These are phyloP conservation scores for Danaus chrysippus DNA, from an alignment of 2,888 invertebrate genomes.

Conservation along the genomic window DNA sequence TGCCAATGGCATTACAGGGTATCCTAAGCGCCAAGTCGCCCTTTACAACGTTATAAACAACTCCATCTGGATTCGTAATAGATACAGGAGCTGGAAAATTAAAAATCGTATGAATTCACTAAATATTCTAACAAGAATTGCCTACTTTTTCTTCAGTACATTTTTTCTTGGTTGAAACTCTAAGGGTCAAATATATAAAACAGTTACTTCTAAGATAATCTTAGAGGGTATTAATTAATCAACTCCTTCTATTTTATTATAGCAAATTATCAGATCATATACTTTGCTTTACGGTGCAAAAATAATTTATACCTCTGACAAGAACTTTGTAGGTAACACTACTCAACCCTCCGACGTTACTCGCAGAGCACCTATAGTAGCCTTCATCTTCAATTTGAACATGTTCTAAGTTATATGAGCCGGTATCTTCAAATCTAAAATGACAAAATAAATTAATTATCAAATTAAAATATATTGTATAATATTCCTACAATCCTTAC, in stretches of 20 bases:
- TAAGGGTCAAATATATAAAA: too few species aligned
- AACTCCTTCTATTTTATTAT: not conserved
- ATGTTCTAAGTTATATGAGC: slow-evolving; percentile 29
- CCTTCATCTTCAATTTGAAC: slow-evolving; percentile 44
- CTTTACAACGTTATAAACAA: slow-evolving; percentile 32
- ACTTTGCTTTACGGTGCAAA: too few species aligned
- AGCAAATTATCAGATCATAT: too few species aligned
- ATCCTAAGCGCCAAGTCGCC: slow-evolving; percentile 43
- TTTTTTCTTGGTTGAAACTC: too few species aligned
- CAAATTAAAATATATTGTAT: not conserved
- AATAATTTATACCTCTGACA: slow-evolving; percentile 37
- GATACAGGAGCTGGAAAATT: slow-evolving; percentile 44
- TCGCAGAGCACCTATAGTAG: slow-evolving; percentile 47
- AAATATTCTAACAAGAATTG: too few species aligned
- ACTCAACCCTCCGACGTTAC: slow-evolving; percentile 37
- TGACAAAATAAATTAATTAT: slow-evolving; percentile 7
- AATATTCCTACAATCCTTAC: slow-evolving; percentile 34
- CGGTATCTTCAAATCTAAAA: slow-evolving; percentile 11
- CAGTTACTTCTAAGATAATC: too few species aligned
- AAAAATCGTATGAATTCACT: not conserved
- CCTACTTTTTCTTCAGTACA: too few species aligned
- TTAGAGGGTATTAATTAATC: too few species aligned
- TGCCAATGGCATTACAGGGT: slow-evolving; percentile 46
- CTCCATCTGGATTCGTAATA: slow-evolving; percentile 34
- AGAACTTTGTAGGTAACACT: slow-evolving; percentile 44